These are phyloP conservation scores for Epinotia brunnichana DNA, from an alignment of 2,888 invertebrate species.

Conservation along the genomic window DNA sequence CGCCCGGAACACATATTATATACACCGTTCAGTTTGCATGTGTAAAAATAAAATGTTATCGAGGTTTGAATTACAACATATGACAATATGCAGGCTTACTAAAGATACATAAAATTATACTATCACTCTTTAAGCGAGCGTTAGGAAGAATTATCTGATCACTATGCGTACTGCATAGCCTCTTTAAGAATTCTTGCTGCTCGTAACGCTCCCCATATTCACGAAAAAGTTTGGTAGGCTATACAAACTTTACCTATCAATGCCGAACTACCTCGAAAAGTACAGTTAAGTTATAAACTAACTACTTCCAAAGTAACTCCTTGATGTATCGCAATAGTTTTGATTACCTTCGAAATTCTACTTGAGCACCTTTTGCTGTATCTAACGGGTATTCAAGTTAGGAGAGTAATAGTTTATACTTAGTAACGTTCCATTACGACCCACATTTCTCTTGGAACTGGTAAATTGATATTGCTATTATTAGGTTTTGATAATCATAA, in stretches of 20 bases:
- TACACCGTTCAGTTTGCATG: no score
- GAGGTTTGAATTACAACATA: no score
- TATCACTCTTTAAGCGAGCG: neutral
- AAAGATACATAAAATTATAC: neutral
- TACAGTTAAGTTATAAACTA: constrained; percentile 5
- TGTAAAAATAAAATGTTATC: no score
- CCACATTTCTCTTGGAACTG: neutral
- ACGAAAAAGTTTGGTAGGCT: constrained; percentile 12
- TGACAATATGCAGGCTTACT: neutral
- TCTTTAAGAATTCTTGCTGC: neutral
- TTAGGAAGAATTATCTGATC: neutral
- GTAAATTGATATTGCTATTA: no score
- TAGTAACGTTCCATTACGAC: neutral
- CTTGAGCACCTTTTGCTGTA: constrained; percentile 11
- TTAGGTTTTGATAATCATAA: no score
- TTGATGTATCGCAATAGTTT: constrained; percentile 34
- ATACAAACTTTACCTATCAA: constrained; percentile 28
- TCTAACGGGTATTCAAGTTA: neutral
- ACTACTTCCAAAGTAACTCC: constrained; percentile 14
- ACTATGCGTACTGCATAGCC: constrained; percentile 5
- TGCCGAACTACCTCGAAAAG: constrained; percentile 1
- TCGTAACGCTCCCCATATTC: neutral
- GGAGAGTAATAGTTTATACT: neutral
- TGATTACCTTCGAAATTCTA: constrained; percentile 14
- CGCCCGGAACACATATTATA: no score